These are phyloP conservation scores for Habroteleia sp. DNA, from an alignment of 2,888 invertebrate genomes.

Conservation along the genomic window DNA sequence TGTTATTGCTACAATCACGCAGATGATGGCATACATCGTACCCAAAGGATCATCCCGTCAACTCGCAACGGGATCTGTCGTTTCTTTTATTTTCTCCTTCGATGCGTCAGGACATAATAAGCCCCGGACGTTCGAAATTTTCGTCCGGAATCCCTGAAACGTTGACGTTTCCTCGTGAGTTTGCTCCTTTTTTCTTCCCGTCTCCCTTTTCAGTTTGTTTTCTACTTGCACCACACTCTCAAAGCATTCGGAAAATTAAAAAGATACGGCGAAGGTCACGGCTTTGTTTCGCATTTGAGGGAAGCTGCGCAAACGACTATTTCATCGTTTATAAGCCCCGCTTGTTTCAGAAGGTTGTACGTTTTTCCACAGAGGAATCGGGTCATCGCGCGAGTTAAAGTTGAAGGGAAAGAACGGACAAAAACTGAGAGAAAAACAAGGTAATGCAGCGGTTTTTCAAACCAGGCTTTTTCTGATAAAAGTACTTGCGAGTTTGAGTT, in stretches of 20 bases:
- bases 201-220: not conserved
- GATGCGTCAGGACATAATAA: conserved; percentile 19
- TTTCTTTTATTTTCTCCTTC: conserved; percentile 28
- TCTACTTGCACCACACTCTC: conserved; percentile 1
- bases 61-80: conserved; percentile 14
- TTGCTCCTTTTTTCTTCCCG: not conserved
- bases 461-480: conserved; percentile 21
- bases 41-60: conserved; percentile 43
- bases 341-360: conserved; percentile 28
- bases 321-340: conserved; percentile 43
- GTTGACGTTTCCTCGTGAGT: not conserved
- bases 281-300: conserved; percentile 34
- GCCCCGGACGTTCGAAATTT: conserved; percentile 22
- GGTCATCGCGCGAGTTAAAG: conserved; percentile 49
- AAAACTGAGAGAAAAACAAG: not conserved
- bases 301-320: conserved; percentile 32
- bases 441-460: conserved; percentile 5
- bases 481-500: conserved; percentile 19
- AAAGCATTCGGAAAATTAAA: conserved; percentile 54
- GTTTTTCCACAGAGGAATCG: conserved; percentile 26
- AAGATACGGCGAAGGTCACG: conserved; percentile 57
- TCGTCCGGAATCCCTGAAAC: not conserved
- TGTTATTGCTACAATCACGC: conserved; percentile 42
- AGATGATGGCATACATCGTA: conserved; percentile 16
- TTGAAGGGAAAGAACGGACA: conserved; percentile 20